A percentile compares a stretch with the other conserved stretches of the same genome.
Conservation (phyloP, 2,113 vertebrate genomes). For the Lucifuga dentata region DNA sequence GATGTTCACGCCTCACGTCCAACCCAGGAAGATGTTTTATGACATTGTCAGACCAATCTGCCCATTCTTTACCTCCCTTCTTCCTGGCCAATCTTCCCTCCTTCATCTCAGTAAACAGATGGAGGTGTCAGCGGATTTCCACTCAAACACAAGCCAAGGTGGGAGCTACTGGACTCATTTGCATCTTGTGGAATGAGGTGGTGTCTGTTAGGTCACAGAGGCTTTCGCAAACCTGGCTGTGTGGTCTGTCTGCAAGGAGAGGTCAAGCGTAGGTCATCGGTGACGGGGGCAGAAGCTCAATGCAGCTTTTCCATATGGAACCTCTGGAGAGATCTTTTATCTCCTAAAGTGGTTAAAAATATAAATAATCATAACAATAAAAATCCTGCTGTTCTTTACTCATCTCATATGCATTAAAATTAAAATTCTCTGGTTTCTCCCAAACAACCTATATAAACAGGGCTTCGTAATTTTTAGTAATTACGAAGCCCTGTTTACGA, state of each 20-base stretch:
- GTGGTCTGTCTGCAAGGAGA: constrained; percentile 25
- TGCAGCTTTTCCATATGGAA: constrained; percentile 27
- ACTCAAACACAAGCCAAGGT: constrained; percentile 52
- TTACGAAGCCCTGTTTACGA: too few species aligned
- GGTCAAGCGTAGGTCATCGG: constrained; percentile 69
- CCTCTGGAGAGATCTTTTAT: constrained; percentile 42
- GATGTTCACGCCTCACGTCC: neutral
- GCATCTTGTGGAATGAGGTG: constrained; percentile 60
- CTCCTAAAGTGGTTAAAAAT: too few species aligned
- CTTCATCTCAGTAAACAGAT: constrained; percentile 67
- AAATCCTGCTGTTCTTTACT: neutral
- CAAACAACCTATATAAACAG: neutral
- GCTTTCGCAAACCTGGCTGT: constrained; percentile 57
- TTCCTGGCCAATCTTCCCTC: constrained; percentile 3
- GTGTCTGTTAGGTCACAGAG: constrained; percentile 65
- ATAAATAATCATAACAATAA: too few species aligned
- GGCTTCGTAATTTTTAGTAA: too few species aligned
- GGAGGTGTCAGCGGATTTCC: constrained; percentile 73
- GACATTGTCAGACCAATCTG: constrained; percentile 35
- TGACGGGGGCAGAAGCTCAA: constrained; percentile 43
- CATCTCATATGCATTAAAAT: neutral
- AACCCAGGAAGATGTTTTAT: neutral
- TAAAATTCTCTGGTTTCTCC: too few species aligned
- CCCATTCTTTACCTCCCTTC: constrained; percentile 4
- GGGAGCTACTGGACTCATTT: constrained; percentile 64